Base-by-base conservation (phyloP, 2,113 vertebrate genomes). In the Neolamprologus brichardi region DNA sequence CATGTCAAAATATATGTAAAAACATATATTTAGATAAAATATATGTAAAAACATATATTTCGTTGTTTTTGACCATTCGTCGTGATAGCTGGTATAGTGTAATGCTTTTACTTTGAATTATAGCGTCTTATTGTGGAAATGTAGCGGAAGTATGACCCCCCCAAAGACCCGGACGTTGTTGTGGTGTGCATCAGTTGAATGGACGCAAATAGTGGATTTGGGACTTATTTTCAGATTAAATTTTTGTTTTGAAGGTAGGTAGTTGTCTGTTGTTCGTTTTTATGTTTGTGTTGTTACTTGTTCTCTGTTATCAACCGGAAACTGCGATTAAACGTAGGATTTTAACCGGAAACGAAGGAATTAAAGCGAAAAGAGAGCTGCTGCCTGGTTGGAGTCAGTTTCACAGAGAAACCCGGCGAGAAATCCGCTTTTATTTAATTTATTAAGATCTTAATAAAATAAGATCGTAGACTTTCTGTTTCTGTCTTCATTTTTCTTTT, bases 141-240 rank as follows among this genome's bases (percentile, higher is more conserved):
- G 2, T 2, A n/a, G 10, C 82, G 88, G 91, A 90, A 88, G 18
- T 5, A 10, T 3, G 4, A 13, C 8, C 11, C 11, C 2, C 17
- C 3, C 2, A 2, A 1, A 1, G n/a, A 72, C 54, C 90, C 89
- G 90, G 92, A 89, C 1, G 70, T 85, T 20, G 56, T 84, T 58
- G 13, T 52, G 1, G 8, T 20, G 70, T 60, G 8, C 37, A 2
- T 32, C 14, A 10, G 5, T n/a, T 62, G 37, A 56, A 17, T 46
- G 17, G 34, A 10, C 4, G 1, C 20, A 25, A 3, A 7, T 3
- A 7, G 3, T 17, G 20, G 4, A 62, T 25, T 32, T n/a, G 10
- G 25, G 8, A 1, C 3, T 4, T 32, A 67, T 18, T 13, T 70
- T 49, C 8, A 17, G 64, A 20, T 49, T 7, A 13, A 46, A 58